Base-by-base conservation (phyloP, 2,888 invertebrate genomes). In the Hypena proboscidalis region DNA sequence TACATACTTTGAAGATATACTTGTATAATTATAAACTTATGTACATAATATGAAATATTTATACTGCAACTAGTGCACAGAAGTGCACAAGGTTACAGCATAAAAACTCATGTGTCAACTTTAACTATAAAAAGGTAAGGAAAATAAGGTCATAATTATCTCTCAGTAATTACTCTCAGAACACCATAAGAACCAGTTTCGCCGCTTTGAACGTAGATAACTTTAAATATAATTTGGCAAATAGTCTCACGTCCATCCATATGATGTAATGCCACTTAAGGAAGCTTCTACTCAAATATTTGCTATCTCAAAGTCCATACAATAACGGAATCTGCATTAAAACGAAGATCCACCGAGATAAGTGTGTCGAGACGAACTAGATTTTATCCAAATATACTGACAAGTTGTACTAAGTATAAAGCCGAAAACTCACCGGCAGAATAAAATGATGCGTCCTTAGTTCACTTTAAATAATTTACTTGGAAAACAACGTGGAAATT, bases 401-500 rank as follows among this genome's bases (percentile, higher is more conserved):
- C 4, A 13, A 37, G 32, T 4, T 23, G 11, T n/a, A 26, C 20
- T 20, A n/a, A 27, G 27, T 21, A 38, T 39, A 21, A 7, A 4
- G 26, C 31, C 1, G 22, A 44, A 60, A 44, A 67, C 67, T 62
- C 21, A 63, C 67, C 67, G 49, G 40, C 30, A 34, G 15, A 25
- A 15, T 39, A 29, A 31, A 31, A 23, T 34, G 29, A 11, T 8
- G 29, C 47, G 21, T 49, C 32, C 46, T 49, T 45, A 33, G 27
- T 51, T 26, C 48, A 67, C 64, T 46, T 34, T 30, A 30, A 26
- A 22, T 21, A 51, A 48, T 51, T 46, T 40, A 44, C 20, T 38
- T 19, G n/a, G 41, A 27, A 52, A 42, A 38, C 34, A 41, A 47
- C 22, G 27, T 42, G 32, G 37, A 60, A 58, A 56, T 40, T 43